Evolutionary conservation across 2,113 vertebrate species (phyloP).

Genomic region (Barnardius zonarius): DNA sequence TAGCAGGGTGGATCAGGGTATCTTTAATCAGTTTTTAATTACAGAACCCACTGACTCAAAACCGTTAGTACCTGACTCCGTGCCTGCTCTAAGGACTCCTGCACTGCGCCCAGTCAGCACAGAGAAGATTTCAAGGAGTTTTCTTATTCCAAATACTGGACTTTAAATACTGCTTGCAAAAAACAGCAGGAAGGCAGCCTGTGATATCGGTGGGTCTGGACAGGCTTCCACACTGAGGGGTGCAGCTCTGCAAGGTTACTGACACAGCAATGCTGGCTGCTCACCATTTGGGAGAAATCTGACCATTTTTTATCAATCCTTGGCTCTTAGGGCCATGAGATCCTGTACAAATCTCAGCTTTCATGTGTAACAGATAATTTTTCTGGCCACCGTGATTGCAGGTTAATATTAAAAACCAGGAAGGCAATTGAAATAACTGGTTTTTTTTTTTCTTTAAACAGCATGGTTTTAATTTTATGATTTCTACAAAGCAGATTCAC

Average conservation of each 20-base stretch:
- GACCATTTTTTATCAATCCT: neutral
- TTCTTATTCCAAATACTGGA: neutral
- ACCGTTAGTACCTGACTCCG: neutral
- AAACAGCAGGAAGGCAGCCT: neutral
- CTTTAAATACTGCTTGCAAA: neutral
- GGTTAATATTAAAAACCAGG: neutral
- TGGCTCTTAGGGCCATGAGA: neutral
- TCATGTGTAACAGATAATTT: neutral
- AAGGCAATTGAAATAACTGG: neutral
- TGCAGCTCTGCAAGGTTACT: neutral
- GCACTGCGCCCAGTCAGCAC: neutral
- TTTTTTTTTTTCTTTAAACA: neutral
- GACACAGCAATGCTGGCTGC: neutral
- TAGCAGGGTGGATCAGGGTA: neutral
- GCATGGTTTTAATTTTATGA: neutral
- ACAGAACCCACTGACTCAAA: slow-evolving; percentile 29
- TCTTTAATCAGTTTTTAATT: slow-evolving; percentile 58
- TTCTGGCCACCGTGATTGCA: neutral
- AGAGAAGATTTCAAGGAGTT: neutral
- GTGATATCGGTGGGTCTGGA: fast-evolving
- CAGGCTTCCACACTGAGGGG: neutral
- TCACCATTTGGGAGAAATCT: neutral
- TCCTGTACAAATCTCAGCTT: neutral
- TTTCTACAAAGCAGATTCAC: neutral
- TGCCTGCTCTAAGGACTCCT: neutral